Evolutionary conservation across 30 jellyfish, hydroid and myxozoan species (phyloP).

Genomic region (Nemopilema nomurai): DNA sequence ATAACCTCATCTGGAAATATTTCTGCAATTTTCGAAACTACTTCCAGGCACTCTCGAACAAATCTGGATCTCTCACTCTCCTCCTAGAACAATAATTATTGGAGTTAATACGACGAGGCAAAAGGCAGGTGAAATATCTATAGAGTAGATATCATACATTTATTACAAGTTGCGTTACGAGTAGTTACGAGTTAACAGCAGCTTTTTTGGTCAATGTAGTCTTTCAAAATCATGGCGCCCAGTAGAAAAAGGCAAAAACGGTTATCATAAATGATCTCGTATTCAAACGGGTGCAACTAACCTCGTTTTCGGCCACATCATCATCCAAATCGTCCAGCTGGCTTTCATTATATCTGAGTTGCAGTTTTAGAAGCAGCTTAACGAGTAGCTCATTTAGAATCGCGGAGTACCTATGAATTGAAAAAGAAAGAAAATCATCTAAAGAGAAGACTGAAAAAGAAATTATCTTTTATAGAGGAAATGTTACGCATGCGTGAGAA

Average conservation of each 20-base stretch:
- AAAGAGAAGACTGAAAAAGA: too few species aligned
- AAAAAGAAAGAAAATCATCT: background rate
- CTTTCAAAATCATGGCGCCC: too few species aligned
- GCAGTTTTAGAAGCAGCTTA: conserved; percentile 64
- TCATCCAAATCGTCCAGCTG: conserved; percentile 83
- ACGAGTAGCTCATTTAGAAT: conserved; percentile 66
- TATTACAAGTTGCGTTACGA: too few species aligned
- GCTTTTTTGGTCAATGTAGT: too few species aligned
- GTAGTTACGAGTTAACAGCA: too few species aligned
- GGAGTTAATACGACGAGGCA: too few species aligned
- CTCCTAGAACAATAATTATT: conserved; percentile 43
- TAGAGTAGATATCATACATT: too few species aligned
- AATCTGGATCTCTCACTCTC: conserved; percentile 81
- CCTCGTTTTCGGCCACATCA: conserved; percentile 69
- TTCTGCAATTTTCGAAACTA: conserved; percentile 72
- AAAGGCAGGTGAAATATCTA: too few species aligned
- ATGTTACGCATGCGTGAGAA: too few species aligned
- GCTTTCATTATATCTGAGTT: conserved; percentile 55
- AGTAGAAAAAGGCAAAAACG: too few species aligned
- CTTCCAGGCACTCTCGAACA: conserved; percentile 66
- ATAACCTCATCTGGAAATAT: conserved; percentile 75
- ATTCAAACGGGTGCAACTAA: background rate
- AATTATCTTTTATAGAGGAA: too few species aligned
- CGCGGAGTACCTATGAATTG: conserved; percentile 47
- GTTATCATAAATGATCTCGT: too few species aligned